Evolutionary conservation across 2,888 invertebrate species (phyloP).

Genomic region (Branchellion lobata): DNA sequence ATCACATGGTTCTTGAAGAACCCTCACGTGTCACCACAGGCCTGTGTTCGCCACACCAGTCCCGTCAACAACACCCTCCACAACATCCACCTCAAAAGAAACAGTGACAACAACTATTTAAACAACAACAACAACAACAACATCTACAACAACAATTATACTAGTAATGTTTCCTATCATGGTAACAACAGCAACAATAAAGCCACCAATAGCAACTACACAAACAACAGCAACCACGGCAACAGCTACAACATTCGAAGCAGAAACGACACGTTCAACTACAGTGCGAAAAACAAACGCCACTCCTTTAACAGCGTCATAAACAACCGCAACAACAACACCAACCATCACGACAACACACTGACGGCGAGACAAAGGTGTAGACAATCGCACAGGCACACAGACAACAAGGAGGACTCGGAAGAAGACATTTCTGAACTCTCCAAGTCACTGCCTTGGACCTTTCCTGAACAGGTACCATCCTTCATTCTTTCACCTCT

Average conservation of each 20-base stretch:
- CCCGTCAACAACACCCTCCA: background rate
- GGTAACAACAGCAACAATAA: background rate
- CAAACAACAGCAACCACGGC: background rate
- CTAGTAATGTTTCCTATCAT: too few relatives aligned
- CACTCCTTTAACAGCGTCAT: background rate
- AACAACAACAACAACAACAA: background rate
- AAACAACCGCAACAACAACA: background rate
- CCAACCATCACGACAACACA: background rate
- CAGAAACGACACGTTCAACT: background rate
- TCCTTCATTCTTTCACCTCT: too few relatives aligned
- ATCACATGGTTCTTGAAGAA: too few relatives aligned
- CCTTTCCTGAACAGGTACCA: conserved; percentile 31
- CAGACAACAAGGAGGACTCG: background rate
- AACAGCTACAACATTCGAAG: background rate
- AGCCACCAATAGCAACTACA: background rate
- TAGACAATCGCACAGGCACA: background rate
- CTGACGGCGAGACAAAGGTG: background rate
- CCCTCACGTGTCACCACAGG: background rate
- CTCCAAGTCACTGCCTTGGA: conserved; percentile 45
- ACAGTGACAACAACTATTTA: background rate
- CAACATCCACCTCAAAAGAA: background rate
- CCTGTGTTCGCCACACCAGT: background rate
- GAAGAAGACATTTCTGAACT: conserved; percentile 13
- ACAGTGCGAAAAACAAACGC: background rate
- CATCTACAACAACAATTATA: background rate